A percentile compares a stretch with the other conserved stretches of the same genome.
These are phyloP conservation scores for Aphis gossypii DNA, from an alignment of 1,140 invertebrate genomes.

Conservation along the genomic window DNA sequence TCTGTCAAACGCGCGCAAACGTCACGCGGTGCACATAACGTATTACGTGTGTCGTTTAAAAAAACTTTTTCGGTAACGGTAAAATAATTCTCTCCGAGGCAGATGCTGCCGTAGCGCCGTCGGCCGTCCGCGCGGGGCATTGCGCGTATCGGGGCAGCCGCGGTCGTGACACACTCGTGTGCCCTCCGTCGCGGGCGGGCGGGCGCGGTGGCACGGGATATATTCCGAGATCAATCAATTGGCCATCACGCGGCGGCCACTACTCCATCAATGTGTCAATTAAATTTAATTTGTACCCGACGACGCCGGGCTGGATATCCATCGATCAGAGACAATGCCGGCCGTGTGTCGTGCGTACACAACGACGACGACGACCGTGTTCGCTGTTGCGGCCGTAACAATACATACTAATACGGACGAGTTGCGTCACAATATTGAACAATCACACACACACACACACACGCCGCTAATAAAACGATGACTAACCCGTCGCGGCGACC, in stretches of 20 bases:
- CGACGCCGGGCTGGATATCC: slow-evolving; percentile 34
- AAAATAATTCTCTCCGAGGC: background rate
- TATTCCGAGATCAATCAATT: slow-evolving; percentile 50
- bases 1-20: background rate
- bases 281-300: slow-evolving; percentile 57
- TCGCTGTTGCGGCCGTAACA: background rate
- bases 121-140: background rate
- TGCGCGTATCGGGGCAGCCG: background rate
- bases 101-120: background rate
- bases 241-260: slow-evolving; percentile 23
- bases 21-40: background rate
- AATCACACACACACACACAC: background rate
- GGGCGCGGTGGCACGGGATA: background rate
- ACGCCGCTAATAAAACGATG: slow-evolving; percentile 31
- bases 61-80: background rate
- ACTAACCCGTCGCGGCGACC: slow-evolving; percentile 6
- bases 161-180: background rate
- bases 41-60: background rate
- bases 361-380: no score
- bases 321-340: slow-evolving; percentile 45
- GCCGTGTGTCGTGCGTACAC: background rate
- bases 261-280: slow-evolving; percentile 57
- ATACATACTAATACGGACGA: background rate
- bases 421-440: slow-evolving; percentile 54
- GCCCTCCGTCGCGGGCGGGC: background rate